phyloP scores from a whole-genome alignment of 2,113 vertebrate species.

The Barbus barbus region DNA sequence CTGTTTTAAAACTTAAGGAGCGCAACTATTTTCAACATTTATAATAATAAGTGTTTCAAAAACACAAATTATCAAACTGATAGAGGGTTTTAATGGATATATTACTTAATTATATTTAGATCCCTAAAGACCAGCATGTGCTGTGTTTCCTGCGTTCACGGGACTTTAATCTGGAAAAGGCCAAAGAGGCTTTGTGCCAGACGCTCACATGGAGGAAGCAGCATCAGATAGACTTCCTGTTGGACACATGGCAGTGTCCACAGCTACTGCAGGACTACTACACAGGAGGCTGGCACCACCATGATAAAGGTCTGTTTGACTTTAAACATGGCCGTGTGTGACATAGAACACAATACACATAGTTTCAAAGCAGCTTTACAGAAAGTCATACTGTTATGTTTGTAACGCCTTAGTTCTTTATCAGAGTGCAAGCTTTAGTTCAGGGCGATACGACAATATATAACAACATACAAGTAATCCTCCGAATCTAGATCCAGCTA shows the following conservation, averaged over 20 bases:
- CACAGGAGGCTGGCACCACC: slow-evolving; percentile 93
- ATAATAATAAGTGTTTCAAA: neutral
- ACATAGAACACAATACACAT: neutral
- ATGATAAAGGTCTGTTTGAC: slow-evolving; percentile 82
- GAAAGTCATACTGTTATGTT: neutral
- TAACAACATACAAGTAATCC: no score
- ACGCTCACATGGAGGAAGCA: slow-evolving; percentile 94
- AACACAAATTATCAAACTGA: no score
- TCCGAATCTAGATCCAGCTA: no score
- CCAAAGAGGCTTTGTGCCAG: slow-evolving; percentile 90
- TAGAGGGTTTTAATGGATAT: no score
- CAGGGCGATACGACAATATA: no score
- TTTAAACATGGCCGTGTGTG: neutral
- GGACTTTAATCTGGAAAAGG: slow-evolving; percentile 93
- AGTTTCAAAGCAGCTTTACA: neutral
- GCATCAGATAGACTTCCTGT: slow-evolving; percentile 91
- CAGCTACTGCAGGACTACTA: slow-evolving; percentile 91
- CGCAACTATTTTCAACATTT: no score
- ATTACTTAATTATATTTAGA: no score
- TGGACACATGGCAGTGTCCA: slow-evolving; percentile 88
- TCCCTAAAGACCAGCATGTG: slow-evolving; percentile 95
- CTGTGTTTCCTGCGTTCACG: slow-evolving; percentile 90
- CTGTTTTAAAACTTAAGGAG: no score
- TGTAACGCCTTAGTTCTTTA: neutral
- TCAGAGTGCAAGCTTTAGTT: neutral